These are phyloP conservation scores for Anagyrus pseudococci DNA, from an alignment of 2,888 invertebrate species.

Conservation along the genomic window DNA sequence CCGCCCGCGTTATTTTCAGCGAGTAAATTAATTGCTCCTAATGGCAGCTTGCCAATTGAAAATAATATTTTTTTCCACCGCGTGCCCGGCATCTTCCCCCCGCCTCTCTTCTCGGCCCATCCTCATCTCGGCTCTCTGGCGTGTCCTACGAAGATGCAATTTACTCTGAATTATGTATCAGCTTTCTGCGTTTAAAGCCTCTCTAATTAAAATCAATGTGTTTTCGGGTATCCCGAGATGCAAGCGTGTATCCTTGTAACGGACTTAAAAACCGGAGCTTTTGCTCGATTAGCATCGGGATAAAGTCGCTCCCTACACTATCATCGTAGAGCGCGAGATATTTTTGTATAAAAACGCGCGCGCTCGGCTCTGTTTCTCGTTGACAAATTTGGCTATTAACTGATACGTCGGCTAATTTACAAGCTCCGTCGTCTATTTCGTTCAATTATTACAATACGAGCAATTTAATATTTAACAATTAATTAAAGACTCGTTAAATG, in stretches of 20 bases:
- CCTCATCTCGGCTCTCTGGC: background rate
- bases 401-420: no score
- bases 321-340: background rate
- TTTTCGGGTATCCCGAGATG: no score
- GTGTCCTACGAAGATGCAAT: slow-evolving; percentile 10
- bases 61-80: slow-evolving; percentile 22
- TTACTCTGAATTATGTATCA: slow-evolving; percentile 1
- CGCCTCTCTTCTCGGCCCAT: background rate
- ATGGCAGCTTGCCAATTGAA: slow-evolving; percentile 28
- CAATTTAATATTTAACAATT: no score
- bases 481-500: no score
- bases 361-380: no score
- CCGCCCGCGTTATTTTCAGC: slow-evolving; percentile 25
- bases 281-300: background rate
- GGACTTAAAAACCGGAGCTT: background rate
- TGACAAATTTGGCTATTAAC: no score
- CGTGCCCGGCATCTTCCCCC: no score
- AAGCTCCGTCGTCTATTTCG: no score
- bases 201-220: background rate
- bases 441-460: no score
- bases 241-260: background rate
- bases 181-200: background rate
- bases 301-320: background rate
- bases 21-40: slow-evolving; percentile 26
- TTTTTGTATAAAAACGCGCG: no score